These are phyloP conservation scores for Philaethria dido DNA, from an alignment of 2,888 invertebrate species.

Conservation along the genomic window DNA sequence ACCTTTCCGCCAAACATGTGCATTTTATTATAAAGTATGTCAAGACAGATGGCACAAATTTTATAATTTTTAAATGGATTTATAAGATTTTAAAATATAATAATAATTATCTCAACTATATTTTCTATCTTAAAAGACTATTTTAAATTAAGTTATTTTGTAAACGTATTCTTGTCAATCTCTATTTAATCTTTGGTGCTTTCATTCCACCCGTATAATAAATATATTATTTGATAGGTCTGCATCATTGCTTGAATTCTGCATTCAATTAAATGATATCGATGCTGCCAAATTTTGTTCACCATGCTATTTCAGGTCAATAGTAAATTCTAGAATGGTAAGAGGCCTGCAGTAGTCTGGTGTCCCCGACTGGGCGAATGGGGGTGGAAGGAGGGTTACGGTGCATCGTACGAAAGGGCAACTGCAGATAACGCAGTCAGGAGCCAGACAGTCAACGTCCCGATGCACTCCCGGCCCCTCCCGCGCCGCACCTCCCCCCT, in stretches of 20 bases:
- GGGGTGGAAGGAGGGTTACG: constrained; percentile 75
- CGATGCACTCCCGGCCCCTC: constrained; percentile 70
- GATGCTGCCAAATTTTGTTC: constrained; percentile 36
- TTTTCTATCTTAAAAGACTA: no score
- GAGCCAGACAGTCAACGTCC: constrained; percentile 83
- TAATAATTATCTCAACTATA: no score
- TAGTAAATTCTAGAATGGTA: constrained; percentile 66
- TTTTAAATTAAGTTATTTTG: no score
- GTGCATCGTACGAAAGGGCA: constrained; percentile 83
- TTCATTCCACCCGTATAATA: background rate
- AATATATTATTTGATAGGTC: no score
- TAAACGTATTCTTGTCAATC: no score
- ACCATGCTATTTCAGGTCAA: constrained; percentile 71
- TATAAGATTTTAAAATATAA: no score
- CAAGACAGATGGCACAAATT: no score
- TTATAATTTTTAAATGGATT: no score
- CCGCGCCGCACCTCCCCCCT: constrained; percentile 49
- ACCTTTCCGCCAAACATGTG: no score
- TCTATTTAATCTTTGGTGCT: background rate
- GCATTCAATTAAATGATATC: constrained; percentile 26
- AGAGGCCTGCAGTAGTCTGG: constrained; percentile 72
- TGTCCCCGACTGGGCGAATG: constrained; percentile 52
- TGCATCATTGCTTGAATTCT: constrained; percentile 11
- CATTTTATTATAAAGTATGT: no score
- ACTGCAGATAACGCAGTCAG: constrained; percentile 81